These are phyloP conservation scores for Odontomachus brunneus DNA, from an alignment of 1,140 invertebrate genomes.

Conservation along the genomic window DNA sequence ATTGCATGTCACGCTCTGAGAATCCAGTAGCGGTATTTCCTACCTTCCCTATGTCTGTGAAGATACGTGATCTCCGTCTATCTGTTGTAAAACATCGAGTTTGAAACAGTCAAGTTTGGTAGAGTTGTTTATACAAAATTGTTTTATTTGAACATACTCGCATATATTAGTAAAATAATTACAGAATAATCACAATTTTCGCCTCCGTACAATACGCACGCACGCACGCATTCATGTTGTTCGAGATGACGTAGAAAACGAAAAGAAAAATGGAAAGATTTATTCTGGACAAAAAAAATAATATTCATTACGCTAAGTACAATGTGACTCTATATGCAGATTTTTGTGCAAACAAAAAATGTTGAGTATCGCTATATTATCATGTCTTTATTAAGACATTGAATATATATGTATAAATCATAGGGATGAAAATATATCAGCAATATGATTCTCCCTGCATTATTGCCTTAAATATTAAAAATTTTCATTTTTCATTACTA, in stretches of 20 bases:
- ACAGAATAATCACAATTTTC: constrained; percentile 37
- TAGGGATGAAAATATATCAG: not conserved
- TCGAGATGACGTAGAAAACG: constrained; percentile 10
- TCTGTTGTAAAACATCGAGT: constrained; percentile 22
- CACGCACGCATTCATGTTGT: constrained; percentile 17
- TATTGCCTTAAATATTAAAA: not conserved
- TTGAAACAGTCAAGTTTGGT: not conserved
- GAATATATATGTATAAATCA: not conserved
- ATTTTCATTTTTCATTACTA: not conserved
- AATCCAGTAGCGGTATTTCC: no score
- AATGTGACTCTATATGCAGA: not conserved
- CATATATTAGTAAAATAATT: constrained; percentile 29
- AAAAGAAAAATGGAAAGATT: constrained; percentile 5
- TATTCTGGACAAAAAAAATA: not conserved
- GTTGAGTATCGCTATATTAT: not conserved
- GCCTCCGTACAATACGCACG: constrained; percentile 3
- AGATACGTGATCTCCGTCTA: no score
- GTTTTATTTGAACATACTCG: constrained; percentile 63
- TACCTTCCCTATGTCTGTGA: no score
- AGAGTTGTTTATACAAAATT: constrained; percentile 63
- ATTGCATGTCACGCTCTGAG: no score
- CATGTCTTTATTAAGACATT: not conserved
- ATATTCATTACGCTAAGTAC: not conserved
- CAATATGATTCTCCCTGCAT: not conserved
- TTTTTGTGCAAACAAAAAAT: constrained; percentile 7